A percentile compares a stretch with the other conserved stretches of the same genome.
Conservation (phyloP, 1,140 invertebrate genomes). For the Drosophila fuyamai region DNA sequence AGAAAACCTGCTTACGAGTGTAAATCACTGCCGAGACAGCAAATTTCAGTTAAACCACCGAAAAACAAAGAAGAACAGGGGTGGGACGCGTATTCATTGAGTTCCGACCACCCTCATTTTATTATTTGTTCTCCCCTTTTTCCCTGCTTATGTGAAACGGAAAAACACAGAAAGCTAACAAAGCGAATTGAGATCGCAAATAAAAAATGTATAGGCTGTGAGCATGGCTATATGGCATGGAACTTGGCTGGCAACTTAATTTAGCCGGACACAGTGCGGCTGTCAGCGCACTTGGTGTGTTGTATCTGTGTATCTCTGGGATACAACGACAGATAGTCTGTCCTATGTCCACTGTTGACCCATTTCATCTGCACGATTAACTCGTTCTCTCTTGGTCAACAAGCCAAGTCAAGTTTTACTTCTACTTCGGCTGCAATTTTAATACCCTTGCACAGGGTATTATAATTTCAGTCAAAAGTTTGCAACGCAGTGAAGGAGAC, state of each 20-base stretch:
- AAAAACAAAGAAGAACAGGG: constrained; percentile 29
- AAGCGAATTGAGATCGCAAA: constrained; percentile 45
- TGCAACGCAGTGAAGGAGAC: no score
- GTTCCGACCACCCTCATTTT: constrained; percentile 28
- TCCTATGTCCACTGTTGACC: constrained; percentile 54
- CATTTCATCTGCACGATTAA: constrained; percentile 67
- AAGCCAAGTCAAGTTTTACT: constrained; percentile 35
- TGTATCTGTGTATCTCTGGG: constrained; percentile 30
- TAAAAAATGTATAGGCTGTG: constrained; percentile 31
- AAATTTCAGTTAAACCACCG: constrained; percentile 32
- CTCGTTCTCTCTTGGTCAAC: constrained; percentile 46
- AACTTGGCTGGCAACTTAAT: constrained; percentile 45
- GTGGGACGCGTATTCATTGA: constrained; percentile 9
- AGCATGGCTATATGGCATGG: constrained; percentile 3
- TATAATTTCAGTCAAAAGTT: no score
- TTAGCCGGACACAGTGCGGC: constrained; percentile 36
- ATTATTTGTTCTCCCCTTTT: constrained; percentile 14
- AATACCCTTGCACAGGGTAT: no score
- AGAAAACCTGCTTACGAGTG: constrained; percentile 34
- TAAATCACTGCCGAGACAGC: constrained; percentile 39
- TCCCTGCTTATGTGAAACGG: not conserved
- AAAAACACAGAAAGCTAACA: constrained; percentile 34
- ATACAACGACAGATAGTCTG: constrained; percentile 7
- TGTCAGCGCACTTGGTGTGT: constrained; percentile 13
- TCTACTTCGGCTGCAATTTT: constrained; percentile 10